These are phyloP conservation scores for Oreonectes daqikongensis DNA, from an alignment of 2,797 vertebrate genomes.

Conservation along the genomic window DNA sequence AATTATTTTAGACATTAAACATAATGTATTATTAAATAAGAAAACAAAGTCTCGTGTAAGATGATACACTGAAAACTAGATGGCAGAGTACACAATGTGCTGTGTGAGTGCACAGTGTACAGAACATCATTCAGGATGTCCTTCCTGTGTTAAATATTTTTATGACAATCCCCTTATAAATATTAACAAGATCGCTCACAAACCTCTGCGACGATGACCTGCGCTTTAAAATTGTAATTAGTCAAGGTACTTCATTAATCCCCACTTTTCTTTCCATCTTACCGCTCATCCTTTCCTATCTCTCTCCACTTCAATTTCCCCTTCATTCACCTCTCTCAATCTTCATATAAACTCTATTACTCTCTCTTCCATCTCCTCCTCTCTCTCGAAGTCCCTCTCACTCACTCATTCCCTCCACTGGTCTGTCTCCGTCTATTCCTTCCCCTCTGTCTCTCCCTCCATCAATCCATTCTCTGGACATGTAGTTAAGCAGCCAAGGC, in stretches of 20 bases:
- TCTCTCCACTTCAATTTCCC: constrained; percentile 15
- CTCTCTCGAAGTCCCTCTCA: constrained; percentile 18
- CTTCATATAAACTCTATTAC: constrained; percentile 47
- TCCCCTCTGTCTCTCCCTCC: constrained; percentile 33
- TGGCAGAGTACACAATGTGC: background rate
- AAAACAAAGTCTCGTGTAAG: background rate
- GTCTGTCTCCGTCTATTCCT: constrained; percentile 45
- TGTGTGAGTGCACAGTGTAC: background rate
- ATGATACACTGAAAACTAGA: background rate
- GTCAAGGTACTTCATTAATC: constrained; percentile 1
- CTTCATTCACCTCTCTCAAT: constrained; percentile 23
- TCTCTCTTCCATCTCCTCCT: constrained; percentile 5
- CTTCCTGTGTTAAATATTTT: background rate
- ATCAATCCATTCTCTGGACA: constrained; percentile 46
- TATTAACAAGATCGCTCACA: background rate
- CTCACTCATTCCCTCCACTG: constrained; percentile 37
- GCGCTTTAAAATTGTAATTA: constrained; percentile 1
- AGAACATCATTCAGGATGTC: background rate
- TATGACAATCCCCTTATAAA: background rate
- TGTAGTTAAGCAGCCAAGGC: constrained; percentile 51
- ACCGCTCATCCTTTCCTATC: background rate
- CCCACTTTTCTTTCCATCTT: background rate
- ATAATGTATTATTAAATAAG: too few species aligned
- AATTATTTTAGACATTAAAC: too few species aligned
- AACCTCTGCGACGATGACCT: constrained; percentile 8